Evolutionary conservation across 2,888 invertebrate genomes (phyloP).

Genomic region (Hydroisotoma schaefferi): DNA sequence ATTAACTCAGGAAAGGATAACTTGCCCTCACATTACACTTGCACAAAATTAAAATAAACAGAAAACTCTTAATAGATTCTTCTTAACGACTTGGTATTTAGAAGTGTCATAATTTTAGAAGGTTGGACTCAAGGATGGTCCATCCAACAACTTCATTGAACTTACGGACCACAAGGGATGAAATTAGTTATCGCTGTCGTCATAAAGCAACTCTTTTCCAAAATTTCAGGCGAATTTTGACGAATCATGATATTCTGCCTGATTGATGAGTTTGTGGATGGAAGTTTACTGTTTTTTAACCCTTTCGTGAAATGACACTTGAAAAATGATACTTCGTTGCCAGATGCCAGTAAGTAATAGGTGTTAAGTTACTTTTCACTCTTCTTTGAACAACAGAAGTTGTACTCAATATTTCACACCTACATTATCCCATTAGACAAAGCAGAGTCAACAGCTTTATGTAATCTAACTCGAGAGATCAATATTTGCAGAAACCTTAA

Average conservation of each 20-base stretch:
- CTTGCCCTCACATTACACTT: neutral
- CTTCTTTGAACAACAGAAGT: slow-evolving; percentile 1
- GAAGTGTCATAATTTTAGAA: slow-evolving; percentile 14
- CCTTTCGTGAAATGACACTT: slow-evolving; percentile 7
- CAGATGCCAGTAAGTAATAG: neutral
- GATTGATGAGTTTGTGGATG: neutral
- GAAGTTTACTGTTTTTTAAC: neutral
- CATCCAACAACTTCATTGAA: neutral
- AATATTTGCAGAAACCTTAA: slow-evolving; percentile 1
- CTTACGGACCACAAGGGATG: too few species aligned
- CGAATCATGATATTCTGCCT: neutral
- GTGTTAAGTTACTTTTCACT: neutral
- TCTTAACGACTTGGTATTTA: slow-evolving; percentile 11
- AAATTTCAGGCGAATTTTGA: too few species aligned
- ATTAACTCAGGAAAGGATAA: too few species aligned
- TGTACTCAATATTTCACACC: too few species aligned
- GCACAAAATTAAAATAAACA: slow-evolving; percentile 1
- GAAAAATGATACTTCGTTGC: slow-evolving; percentile 11
- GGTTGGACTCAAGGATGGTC: slow-evolving; percentile 7
- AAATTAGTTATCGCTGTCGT: too few species aligned
- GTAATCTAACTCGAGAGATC: neutral
- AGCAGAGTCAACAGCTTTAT: neutral
- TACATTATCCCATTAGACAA: neutral
- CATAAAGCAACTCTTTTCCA: too few species aligned
- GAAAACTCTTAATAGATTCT: neutral